Base-by-base conservation (phyloP, 2,888 invertebrate species). In the Pristionchus mayeri region DNA sequence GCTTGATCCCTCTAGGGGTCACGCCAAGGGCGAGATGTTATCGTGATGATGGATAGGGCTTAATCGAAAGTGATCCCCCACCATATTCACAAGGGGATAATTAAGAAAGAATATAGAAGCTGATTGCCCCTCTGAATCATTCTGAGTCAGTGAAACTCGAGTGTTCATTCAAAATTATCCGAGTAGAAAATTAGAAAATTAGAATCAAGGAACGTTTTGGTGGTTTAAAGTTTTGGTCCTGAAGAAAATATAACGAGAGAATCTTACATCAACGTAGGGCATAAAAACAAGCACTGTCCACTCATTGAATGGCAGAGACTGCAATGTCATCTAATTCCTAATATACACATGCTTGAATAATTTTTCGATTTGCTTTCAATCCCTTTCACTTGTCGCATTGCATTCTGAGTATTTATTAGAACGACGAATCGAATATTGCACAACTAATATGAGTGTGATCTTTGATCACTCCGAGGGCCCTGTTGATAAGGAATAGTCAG, bases 1-100 rank as follows among this genome's bases (percentile, higher is more conserved):
- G 71, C 40, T 71, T 71, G 71, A 71, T 71, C 71, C 71, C 71
- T n/a, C 24, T n/a, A 71, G 67, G 67, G 67, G 71, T 71, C 40
- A 71, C 40, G 40, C 71, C 71, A 71, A 71, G 71, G 71, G 71
- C 71, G 44, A n/a, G 71, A 71, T 71, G 44, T n/a, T 71, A 71
- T 71, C 71, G 71, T 34, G 71, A n/a, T 71, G 71, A 71, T 71
- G 37, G 71, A 71, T 44, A 40, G 71, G 71, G 71, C 71, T 37
- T 71, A 44, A 71, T 37, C 40, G 71, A 71, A 71, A 71, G 71
- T 71, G 71, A 63, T 63, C 30, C n/a, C 52, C 16, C 57, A n/a
- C 57, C 57, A 6, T 27, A 54, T 27, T 63, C 63, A 63, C 34
- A 63, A 63, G 21, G 30, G 63, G 63, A 6, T 63, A 34, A 63